Base-by-base conservation (phyloP, 2,888 invertebrate genomes). In the Merodon equestris region DNA sequence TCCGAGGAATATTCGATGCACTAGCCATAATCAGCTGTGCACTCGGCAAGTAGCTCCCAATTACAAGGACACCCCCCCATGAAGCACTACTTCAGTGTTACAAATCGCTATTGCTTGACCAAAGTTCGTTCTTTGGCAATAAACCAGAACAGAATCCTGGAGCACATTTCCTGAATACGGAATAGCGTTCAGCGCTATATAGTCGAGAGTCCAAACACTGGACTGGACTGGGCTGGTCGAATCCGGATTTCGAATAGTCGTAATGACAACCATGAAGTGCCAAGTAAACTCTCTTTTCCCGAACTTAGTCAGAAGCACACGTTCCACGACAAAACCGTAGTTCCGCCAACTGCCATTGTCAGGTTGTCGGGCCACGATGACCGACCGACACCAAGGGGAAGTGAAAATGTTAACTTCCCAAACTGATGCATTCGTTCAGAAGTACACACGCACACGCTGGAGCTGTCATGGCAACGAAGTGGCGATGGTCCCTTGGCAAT, bases 91-190 rank as follows among this genome's bases (percentile, higher is more conserved):
- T 63, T 63, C 53, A 74, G 50, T 36, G 13, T 70, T 60, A 79
- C 64, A 74, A 79, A 79, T 79, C 48, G 51, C 64, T 50, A 60
- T 42, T 58, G 36, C 68, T 74, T 74, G 79, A 74, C 74, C 79
- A 60, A 54, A 56, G 74, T 63, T 60, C 68, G 18, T 42, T 15
- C 14, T n/a, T 56, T 9, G 14, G 58, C 54, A 50, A 74, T 74
- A 74, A 79, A 79, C 74, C 64, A 74, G 18, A 12, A 58, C 47
- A 56, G 18, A 51, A 72, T 47, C 34, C 19, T 56, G 17, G 61
- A 38, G 12, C 50, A 3, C 38, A n/a, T 17, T 19, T 50, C 12
- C 15, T 7, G 9, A 4, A 34, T 38, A 36, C 66, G 18, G 7
- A 27, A 27, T 27, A 27, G n/a, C n/a, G n/a, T n/a, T n/a, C 27